Percentiles rank a stretch among this genome's conserved stretches.
Evolutionary conservation across 2,888 invertebrate genomes (phyloP).

Genomic region (Spilarctia lutea): DNA sequence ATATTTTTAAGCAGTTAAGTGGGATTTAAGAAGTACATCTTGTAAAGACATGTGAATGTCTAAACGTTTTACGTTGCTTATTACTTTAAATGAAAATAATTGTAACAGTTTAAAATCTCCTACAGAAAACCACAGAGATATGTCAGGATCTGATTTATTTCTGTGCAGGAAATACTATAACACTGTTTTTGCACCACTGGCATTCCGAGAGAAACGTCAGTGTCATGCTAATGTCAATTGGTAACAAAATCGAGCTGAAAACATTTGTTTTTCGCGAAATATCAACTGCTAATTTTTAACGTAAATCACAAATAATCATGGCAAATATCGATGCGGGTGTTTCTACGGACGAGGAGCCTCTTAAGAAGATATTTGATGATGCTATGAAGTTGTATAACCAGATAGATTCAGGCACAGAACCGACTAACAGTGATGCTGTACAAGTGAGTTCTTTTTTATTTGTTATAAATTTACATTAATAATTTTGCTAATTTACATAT

Average conservation of each 20-base stretch:
- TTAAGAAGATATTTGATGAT: constrained; percentile 87
- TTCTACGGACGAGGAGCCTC: constrained; percentile 70
- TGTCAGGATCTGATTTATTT: no score
- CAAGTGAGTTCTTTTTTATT: constrained; percentile 85
- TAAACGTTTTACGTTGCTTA: no score
- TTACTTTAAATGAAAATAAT: no score
- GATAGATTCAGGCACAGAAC: constrained; percentile 88
- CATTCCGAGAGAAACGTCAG: constrained; percentile 1
- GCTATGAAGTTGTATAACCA: constrained; percentile 90
- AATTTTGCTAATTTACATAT: constrained; percentile 2
- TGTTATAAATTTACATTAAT: neutral
- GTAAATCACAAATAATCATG: constrained; percentile 53
- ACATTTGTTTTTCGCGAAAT: constrained; percentile 24
- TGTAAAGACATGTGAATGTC: no score
- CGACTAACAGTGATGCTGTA: constrained; percentile 89
- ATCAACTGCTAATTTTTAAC: constrained; percentile 12
- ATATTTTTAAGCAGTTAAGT: no score
- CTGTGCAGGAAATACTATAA: neutral
- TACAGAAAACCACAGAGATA: no score
- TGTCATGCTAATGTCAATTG: constrained; percentile 15
- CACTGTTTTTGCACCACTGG: neutral
- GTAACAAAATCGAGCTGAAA: constrained; percentile 17
- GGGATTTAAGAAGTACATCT: no score
- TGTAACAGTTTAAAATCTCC: no score
- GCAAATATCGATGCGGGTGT: constrained; percentile 59